phyloP scores from a whole-genome alignment of 2,888 invertebrate genomes.

The Euspilapteryx auroguttella region DNA sequence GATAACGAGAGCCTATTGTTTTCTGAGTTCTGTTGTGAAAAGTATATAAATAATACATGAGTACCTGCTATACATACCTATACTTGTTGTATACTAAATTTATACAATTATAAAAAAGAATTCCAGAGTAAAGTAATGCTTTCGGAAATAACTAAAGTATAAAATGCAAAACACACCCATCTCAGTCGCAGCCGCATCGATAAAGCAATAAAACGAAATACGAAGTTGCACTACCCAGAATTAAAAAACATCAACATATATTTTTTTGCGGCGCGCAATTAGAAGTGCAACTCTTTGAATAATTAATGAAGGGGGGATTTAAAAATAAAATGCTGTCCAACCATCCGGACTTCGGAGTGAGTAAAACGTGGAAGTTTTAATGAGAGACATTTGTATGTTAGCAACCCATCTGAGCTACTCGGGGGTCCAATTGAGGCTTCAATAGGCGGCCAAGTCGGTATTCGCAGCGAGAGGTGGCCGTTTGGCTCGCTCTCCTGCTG shows the following conservation, averaged over 20 bases:
- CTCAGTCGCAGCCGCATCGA: too few relatives aligned
- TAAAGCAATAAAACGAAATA: too few relatives aligned
- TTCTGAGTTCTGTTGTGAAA: constrained; percentile 25
- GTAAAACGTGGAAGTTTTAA: constrained; percentile 49
- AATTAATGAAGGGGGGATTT: neutral
- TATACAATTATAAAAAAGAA: too few relatives aligned
- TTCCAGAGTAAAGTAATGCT: too few relatives aligned
- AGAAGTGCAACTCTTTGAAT: constrained; percentile 1
- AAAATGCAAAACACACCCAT: too few relatives aligned
- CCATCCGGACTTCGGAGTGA: neutral
- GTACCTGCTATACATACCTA: too few relatives aligned
- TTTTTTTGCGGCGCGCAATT: too few relatives aligned
- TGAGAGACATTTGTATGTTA: constrained; percentile 59
- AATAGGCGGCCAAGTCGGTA: constrained; percentile 44
- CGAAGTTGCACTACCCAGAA: too few relatives aligned
- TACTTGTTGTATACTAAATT: too few relatives aligned
- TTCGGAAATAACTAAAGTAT: too few relatives aligned
- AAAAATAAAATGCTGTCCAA: neutral
- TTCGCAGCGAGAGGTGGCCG: constrained; percentile 43
- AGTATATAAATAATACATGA: too few relatives aligned
- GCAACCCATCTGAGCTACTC: constrained; percentile 47
- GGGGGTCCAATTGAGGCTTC: constrained; percentile 29
- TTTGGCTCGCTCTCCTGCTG: constrained; percentile 30
- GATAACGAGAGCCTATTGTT: constrained; percentile 40
- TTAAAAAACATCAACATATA: too few relatives aligned